These are phyloP conservation scores for Microplitis deprimator DNA, from an alignment of 2,888 invertebrate genomes.

Conservation along the genomic window DNA sequence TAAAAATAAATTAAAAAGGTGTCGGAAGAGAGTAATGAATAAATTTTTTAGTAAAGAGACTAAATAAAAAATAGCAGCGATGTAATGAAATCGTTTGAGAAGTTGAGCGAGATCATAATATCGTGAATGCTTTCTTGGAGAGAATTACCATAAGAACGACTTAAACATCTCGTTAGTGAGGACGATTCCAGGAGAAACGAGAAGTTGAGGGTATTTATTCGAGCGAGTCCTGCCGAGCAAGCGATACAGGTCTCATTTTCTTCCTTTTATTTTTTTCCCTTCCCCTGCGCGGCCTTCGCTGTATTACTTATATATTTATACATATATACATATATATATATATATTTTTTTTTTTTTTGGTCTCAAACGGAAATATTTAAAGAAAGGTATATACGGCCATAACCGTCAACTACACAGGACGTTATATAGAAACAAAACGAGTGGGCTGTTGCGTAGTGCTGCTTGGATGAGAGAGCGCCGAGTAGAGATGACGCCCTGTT, in stretches of 20 bases:
- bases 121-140: conserved; percentile 29
- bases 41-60: neutral
- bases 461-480: neutral
- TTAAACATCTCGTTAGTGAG: conserved; percentile 42
- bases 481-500: conserved; percentile 16
- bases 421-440: conserved; percentile 33
- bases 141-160: conserved; percentile 44
- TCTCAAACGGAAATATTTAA: conserved; percentile 42
- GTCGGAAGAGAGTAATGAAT: neutral
- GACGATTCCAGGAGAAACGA: conserved; percentile 35
- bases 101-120: conserved; percentile 35
- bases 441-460: neutral
- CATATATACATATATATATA: too few species aligned
- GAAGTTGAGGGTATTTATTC: conserved; percentile 34
- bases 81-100: conserved; percentile 39
- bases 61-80: conserved; percentile 5
- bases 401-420: conserved; percentile 11
- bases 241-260: conserved; percentile 18
- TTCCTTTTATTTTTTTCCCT: conserved; percentile 3
- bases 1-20: neutral
- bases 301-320: conserved; percentile 15
- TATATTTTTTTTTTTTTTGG: conserved; percentile 17
- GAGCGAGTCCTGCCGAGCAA: conserved; percentile 29
- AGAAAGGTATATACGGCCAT: conserved; percentile 32
- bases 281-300: neutral